Base-by-base conservation (phyloP, 2,797 vertebrate genomes). In the Lagorchestes hirsutus region DNA sequence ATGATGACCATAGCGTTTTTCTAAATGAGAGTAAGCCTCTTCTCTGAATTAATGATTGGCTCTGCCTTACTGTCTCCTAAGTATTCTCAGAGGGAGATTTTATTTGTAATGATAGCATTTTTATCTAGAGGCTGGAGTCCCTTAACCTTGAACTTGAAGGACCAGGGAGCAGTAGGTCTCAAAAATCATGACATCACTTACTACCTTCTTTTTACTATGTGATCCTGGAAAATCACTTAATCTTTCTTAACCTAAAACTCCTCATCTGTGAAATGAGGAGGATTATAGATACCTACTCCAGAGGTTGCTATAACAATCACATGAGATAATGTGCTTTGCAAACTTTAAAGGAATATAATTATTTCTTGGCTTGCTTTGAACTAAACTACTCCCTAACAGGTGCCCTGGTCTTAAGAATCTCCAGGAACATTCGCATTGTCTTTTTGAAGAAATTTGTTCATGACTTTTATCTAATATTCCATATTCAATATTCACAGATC, bases 71-170 rank as follows among this genome's bases (percentile, higher is more conserved):
- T 58, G 50, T 52, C 90, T 92, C 54, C 93, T 57, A 54, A 34
- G 8, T 91, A 13, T 59, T 93, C 96, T 96, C 24, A 62, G 95
- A 95, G 94, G 91, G 74, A 62, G 93, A 92, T 94, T 92, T 52
- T 95, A 55, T 93, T 91, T 91, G 2, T 94, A 96, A 97, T 96
- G 93, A 92, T 87, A 31, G 93, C 96, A 96, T 95, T 92, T 97
- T 97, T 92, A 95, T 74, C 95, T 97, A 82, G 56, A 29, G 56
- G 91, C 90, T 82, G 90, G 92, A 4, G 3, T 46, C 56, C 94
- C 91, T 97, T 97, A 96, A 95, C 97, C 95, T 93, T 82, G 91
- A 94, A 94, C 74, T 93, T 95, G 93, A 91, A 93, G 54, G 16
- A 54, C 57, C 55, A 56, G 55, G 31, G 90, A 90, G 93, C 59